Conservation (phyloP, 1,140 invertebrate genomes). For the Brachionus koreanus region DNA sequence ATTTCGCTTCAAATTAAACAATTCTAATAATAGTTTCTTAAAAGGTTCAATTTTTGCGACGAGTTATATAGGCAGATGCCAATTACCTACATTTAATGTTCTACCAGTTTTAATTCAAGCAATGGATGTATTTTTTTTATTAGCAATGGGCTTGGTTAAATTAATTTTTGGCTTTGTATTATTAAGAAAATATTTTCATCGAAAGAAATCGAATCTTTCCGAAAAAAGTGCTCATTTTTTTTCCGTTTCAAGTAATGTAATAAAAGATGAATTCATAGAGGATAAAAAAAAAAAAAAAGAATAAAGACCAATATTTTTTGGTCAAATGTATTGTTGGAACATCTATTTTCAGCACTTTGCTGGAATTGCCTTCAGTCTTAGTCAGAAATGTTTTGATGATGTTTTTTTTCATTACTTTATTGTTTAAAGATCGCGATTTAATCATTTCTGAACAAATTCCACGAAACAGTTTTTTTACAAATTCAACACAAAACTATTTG, state of each 20-base stretch:
- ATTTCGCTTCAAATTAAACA: neutral
- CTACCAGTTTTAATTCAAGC: constrained; percentile 1
- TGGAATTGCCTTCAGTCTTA: constrained; percentile 19
- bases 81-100: neutral
- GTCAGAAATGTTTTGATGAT: constrained; percentile 26
- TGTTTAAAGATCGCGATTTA: neutral
- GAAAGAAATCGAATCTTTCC: neutral
- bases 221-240: neutral
- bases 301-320: constrained; percentile 1
- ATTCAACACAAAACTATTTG: neutral
- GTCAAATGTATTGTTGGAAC: neutral
- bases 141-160: neutral
- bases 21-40: neutral
- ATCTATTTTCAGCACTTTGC: constrained; percentile 1
- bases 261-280: neutral
- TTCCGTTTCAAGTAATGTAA: neutral
- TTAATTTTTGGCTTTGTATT: constrained; percentile 6
- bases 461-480: neutral
- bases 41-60: neutral
- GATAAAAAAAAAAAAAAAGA: neutral
- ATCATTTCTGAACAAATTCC: neutral
- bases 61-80: neutral
- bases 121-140: constrained; percentile 29
- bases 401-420: neutral
- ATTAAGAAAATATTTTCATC: neutral